These are phyloP conservation scores for Oriolus oriolus DNA, from an alignment of 2,113 vertebrate species.

Conservation along the genomic window DNA sequence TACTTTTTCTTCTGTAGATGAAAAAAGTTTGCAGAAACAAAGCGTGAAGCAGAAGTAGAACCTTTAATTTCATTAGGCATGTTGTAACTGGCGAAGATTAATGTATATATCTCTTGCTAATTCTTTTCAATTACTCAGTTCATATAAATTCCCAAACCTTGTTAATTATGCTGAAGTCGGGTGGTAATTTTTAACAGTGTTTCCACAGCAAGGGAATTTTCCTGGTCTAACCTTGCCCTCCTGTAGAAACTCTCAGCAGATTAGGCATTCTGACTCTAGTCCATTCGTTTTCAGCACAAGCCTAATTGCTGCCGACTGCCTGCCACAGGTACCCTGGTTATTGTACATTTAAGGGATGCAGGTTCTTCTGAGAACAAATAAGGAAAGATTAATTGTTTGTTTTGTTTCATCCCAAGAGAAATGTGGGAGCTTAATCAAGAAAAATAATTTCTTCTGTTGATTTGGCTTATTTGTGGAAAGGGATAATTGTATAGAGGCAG, in stretches of 20 bases:
- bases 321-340: constrained; percentile 82
- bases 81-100: constrained; percentile 85
- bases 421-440: constrained; percentile 95
- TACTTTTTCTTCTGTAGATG: constrained; percentile 38
- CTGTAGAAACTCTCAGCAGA: constrained; percentile 76
- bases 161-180: constrained; percentile 87
- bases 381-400: constrained; percentile 98
- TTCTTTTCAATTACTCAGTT: constrained; percentile 86
- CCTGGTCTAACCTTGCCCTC: constrained; percentile 77
- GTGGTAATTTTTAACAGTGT: constrained; percentile 76
- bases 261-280: constrained; percentile 74
- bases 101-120: constrained; percentile 86
- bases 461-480: constrained; percentile 81
- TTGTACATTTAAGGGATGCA: constrained; percentile 72
- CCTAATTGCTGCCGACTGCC: constrained; percentile 87
- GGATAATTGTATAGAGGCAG: constrained; percentile 74
- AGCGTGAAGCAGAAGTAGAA: constrained; percentile 43
- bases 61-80: constrained; percentile 86
- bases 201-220: constrained; percentile 79
- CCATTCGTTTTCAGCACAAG: constrained; percentile 83
- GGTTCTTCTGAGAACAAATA: constrained; percentile 83
- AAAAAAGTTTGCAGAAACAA: constrained; percentile 63
- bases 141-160: constrained; percentile 85
- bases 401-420: constrained; percentile 89
- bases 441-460: constrained; percentile 95